Evolutionary conservation across 2,113 vertebrate genomes (phyloP), one percentile per base, ranked within the genome.

Genomic region (Copsychus sechellarum): DNA sequence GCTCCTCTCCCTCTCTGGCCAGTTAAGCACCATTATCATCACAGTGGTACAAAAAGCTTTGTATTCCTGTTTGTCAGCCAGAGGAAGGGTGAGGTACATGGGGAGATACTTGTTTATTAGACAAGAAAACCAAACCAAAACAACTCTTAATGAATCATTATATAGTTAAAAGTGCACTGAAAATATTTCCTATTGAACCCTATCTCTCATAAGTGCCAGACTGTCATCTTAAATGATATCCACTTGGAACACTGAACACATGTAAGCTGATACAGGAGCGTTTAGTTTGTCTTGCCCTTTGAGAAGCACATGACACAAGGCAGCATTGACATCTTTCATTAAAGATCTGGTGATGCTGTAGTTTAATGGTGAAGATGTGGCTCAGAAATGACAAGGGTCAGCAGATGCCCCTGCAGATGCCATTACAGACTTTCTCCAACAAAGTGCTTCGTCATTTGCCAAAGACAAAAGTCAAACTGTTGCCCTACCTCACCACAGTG

Each of bases 111-210:
- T 85, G 70, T 92, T 95, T 89, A 92, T 85, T 85, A 89, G 66
- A 91, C 77, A 87, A 86, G 72, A 86, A 96, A 94, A 80, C 51
- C 79, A 93, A 94, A 88, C 7, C 79, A 96, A 92, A 90, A 8
- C 67, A 90, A 91, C 82, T 78, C 70, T 71, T 78, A 95, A 45
- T 76, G 87, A 89, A 79, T 79, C 31, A 51, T 54, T 47, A 82
- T 62, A 42, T 86, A 93, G 83, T 86, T 88, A 94, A 95, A 96
- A 95, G 93, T 94, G 93, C 92, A 96, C 92, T 92, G 93, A 92
- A 82, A 94, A 28, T 42, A 80, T n/a, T 88, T 81, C 38, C 62
- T 93, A 84, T 71, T 78, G 47, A 78, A 76, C 54, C 57, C 64
- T 42, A 54, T 91, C 36, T 76, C 40, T 94, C 24, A 0, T 71